These are phyloP conservation scores for Suricata suricatta DNA, from an alignment of 2,113 vertebrate species.

Conservation along the genomic window DNA sequence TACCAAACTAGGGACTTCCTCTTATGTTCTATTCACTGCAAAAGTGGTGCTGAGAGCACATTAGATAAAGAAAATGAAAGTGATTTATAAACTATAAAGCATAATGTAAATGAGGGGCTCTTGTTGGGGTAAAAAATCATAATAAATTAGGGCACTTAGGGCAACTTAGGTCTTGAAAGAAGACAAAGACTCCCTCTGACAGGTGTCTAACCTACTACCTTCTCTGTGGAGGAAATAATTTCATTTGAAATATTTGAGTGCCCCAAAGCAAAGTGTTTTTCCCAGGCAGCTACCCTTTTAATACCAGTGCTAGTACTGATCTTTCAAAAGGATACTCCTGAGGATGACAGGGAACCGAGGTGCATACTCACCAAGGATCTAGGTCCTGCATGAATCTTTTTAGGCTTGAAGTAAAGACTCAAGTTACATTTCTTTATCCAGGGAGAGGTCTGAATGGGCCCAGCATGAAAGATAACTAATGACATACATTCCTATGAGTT, in stretches of 20 bases:
- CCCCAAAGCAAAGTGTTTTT: neutral
- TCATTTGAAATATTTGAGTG: neutral
- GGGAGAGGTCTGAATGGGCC: neutral
- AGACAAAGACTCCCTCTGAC: neutral
- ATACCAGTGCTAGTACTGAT: neutral
- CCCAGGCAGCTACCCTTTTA: neutral
- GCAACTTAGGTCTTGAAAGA: neutral
- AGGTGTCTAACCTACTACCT: neutral
- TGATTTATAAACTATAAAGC: constrained; percentile 10
- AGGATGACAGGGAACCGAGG: neutral
- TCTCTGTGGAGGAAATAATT: neutral
- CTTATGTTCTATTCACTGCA: neutral
- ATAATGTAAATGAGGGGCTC: neutral
- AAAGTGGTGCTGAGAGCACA: neutral
- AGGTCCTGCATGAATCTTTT: neutral
- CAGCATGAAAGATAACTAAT: neutral
- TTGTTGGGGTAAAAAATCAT: neutral
- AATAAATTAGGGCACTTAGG: neutral
- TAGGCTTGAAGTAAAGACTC: neutral
- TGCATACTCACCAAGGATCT: neutral
- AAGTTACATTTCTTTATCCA: neutral
- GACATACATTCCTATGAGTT: neutral
- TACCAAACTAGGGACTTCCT: neutral
- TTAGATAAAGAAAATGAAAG: constrained; percentile 28
- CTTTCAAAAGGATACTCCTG: neutral